phyloP scores from a whole-genome alignment of 2,888 invertebrate species.

The Ochropacha duplaris region DNA sequence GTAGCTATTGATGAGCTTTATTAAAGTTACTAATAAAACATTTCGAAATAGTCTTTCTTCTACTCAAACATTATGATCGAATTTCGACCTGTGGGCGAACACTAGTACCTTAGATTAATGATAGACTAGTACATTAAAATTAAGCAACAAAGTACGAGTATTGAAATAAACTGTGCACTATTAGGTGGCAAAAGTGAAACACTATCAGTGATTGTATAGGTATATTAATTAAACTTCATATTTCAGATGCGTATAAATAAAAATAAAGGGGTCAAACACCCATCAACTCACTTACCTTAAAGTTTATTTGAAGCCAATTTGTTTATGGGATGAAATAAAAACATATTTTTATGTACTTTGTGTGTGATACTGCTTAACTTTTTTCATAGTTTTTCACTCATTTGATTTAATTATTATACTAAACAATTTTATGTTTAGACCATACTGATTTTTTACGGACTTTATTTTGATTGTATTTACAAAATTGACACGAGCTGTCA shows the following conservation, averaged over 20 bases:
- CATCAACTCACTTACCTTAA: conserved; percentile 1
- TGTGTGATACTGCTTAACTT: conserved; percentile 9
- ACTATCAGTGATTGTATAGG: neutral
- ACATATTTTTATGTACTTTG: neutral
- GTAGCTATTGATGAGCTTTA: too few relatives aligned
- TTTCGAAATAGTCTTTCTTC: too few relatives aligned
- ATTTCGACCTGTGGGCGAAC: too few relatives aligned
- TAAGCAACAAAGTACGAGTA: neutral
- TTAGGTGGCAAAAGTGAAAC: neutral
- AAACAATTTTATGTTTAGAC: conserved; percentile 20
- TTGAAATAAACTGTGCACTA: neutral
- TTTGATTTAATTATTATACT: neutral
- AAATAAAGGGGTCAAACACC: neutral
- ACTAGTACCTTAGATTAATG: too few relatives aligned
- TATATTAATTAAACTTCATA: neutral
- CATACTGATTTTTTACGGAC: conserved; percentile 34
- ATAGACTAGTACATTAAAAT: conserved; percentile 6
- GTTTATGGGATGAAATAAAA: neutral
- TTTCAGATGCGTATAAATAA: neutral
- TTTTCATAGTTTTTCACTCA: conserved; percentile 21
- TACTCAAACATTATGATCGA: too few relatives aligned
- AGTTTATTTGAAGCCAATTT: neutral
- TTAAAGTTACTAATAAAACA: too few relatives aligned
- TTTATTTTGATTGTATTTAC: conserved; percentile 6
- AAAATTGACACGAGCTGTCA: neutral